A percentile compares a stretch with the other conserved stretches of the same genome.
Conservation (phyloP, 1,140 invertebrate species). For the Tachypleus tridentatus region DNA sequence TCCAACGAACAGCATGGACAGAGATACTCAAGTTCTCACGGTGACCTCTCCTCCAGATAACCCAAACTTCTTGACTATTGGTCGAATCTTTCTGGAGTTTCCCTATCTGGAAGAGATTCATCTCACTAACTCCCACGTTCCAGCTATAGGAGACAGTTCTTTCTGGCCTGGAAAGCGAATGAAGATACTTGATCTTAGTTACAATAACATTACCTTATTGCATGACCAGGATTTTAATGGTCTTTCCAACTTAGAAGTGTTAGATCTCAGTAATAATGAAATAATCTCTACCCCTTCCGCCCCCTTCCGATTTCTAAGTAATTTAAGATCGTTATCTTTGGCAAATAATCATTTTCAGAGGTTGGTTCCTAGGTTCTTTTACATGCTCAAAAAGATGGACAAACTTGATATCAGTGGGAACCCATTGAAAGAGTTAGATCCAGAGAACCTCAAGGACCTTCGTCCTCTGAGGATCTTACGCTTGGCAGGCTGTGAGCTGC, state of each 20-base stretch:
- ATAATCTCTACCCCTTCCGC: conserved; percentile 40
- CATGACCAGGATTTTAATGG: conserved; percentile 34
- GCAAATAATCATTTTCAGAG: conserved; percentile 50
- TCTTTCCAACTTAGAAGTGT: conserved; percentile 32
- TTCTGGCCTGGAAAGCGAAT: conserved; percentile 59
- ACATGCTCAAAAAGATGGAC: conserved; percentile 49
- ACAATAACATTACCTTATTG: conserved; percentile 59
- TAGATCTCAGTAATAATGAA: conserved; percentile 25
- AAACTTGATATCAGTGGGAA: conserved; percentile 58
- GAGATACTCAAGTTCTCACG: conserved; percentile 46
- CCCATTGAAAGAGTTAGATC: conserved; percentile 55
- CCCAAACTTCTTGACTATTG: conserved; percentile 54
- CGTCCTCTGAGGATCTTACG: conserved; percentile 47
- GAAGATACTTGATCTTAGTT: conserved; percentile 51
- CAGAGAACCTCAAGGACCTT: conserved; percentile 27
- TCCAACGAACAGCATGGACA: background rate
- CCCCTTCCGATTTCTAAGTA: conserved; percentile 50
- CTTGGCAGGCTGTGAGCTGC: conserved; percentile 32
- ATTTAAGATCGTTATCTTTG: conserved; percentile 50
- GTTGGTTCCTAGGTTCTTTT: conserved; percentile 50
- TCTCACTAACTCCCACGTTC: conserved; percentile 58
- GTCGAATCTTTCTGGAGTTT: conserved; percentile 55
- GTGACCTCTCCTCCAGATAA: conserved; percentile 50
- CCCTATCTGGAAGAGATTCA: conserved; percentile 53
- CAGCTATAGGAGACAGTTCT: conserved; percentile 59